These are phyloP conservation scores for Sceloporus undulatus DNA, from an alignment of 2,113 vertebrate genomes.

Conservation along the genomic window DNA sequence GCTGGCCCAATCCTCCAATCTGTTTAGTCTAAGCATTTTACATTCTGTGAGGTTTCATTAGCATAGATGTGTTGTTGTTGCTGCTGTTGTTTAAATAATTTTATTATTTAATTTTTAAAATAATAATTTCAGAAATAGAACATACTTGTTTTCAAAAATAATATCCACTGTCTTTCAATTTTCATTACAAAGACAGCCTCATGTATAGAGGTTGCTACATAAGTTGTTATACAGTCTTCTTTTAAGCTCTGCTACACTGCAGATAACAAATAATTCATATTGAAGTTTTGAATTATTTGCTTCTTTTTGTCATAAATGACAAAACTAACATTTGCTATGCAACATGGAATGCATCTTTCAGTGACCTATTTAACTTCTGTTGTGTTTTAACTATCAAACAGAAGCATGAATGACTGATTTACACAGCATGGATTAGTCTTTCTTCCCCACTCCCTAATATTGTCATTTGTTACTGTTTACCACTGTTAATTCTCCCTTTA, in stretches of 20 bases:
- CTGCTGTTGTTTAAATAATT: too few relatives aligned
- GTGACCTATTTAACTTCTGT: slow-evolving; percentile 3
- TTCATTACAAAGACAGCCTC: background rate
- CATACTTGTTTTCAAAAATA: background rate
- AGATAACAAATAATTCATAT: background rate
- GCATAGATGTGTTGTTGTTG: background rate
- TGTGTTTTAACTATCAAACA: background rate
- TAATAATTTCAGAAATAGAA: background rate
- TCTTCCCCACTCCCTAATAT: background rate
- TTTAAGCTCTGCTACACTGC: background rate
- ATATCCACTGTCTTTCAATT: background rate
- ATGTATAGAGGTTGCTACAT: background rate
- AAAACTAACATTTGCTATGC: background rate
- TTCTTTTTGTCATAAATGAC: background rate
- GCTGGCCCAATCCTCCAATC: too few relatives aligned
- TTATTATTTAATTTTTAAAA: background rate
- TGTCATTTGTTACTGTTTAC: slow-evolving; percentile 26
- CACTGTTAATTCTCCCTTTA: slow-evolving; percentile 19
- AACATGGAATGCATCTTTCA: background rate
- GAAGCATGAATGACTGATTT: slow-evolving; percentile 2
- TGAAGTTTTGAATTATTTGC: background rate
- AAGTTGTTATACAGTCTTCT: background rate
- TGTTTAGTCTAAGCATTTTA: too few relatives aligned
- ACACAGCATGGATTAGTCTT: background rate
- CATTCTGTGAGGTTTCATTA: background rate